phyloP scores from a whole-genome alignment of 2,888 invertebrate species.

The Protodeltote pygarga region DNA sequence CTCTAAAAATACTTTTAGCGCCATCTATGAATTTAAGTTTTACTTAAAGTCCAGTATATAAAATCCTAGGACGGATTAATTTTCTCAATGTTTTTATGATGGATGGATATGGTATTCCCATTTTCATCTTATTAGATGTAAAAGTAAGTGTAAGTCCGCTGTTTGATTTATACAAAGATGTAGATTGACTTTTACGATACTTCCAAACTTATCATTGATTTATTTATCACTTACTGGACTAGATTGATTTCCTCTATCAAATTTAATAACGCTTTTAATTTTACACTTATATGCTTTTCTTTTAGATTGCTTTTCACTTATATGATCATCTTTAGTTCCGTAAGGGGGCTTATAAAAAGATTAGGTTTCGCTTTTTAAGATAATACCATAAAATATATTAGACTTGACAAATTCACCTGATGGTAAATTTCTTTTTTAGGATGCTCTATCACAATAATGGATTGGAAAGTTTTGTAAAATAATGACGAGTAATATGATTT shows the following conservation, averaged over 20 bases:
- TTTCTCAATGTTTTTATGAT: too few relatives aligned
- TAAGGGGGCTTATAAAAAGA: slow-evolving; percentile 19
- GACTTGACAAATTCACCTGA: not conserved
- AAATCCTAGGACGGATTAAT: too few relatives aligned
- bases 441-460: too few relatives aligned
- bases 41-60: too few relatives aligned
- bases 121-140: not conserved
- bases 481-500: too few relatives aligned
- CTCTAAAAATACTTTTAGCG: too few relatives aligned
- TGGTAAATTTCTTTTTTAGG: too few relatives aligned
- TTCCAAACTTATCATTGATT: slow-evolving; percentile 31
- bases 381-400: slow-evolving; percentile 5
- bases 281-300: slow-evolving; percentile 21
- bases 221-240: slow-evolving; percentile 16
- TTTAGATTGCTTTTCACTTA: slow-evolving; percentile 26
- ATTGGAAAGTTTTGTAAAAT: too few relatives aligned
- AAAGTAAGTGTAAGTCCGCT: slow-evolving; percentile 2
- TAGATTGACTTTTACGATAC: slow-evolving; percentile 27
- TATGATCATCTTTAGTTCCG: slow-evolving; percentile 18
- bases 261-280: slow-evolving; percentile 33
- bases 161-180: slow-evolving; percentile 25
- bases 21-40: too few relatives aligned
- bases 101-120: too few relatives aligned
- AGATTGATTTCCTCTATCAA: slow-evolving; percentile 32
- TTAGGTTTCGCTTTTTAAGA: slow-evolving; percentile 9